These are phyloP conservation scores for Globodera rostochiensis DNA, from an alignment of 1,140 invertebrate genomes.

Conservation along the genomic window DNA sequence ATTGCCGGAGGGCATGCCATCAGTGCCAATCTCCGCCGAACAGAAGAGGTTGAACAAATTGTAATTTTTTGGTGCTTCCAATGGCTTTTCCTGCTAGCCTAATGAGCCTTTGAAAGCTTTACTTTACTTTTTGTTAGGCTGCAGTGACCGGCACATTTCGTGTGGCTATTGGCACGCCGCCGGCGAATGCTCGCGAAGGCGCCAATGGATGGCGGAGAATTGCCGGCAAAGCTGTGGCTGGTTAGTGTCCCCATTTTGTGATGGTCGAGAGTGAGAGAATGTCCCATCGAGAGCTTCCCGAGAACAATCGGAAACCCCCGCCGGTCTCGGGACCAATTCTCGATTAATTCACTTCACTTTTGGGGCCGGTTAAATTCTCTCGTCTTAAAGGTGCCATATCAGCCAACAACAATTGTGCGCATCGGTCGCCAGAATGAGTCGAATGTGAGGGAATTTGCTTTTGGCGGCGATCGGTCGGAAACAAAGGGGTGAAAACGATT, in stretches of 20 bases:
- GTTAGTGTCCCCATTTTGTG: constrained; percentile 27
- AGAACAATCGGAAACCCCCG: too few species aligned
- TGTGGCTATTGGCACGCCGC: constrained; percentile 43
- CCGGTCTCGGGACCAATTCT: too few species aligned
- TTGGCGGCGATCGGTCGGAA: not conserved
- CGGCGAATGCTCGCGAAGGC: constrained; percentile 46
- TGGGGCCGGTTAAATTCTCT: not conserved
- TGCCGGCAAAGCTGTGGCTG: constrained; percentile 45
- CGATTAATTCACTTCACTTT: not conserved
- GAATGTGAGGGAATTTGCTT: constrained; percentile 38
- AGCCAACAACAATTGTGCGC: constrained; percentile 36
- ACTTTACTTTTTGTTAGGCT: constrained; percentile 25
- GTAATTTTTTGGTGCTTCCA: not conserved
- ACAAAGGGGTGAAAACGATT: not conserved
- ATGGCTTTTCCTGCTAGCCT: not conserved
- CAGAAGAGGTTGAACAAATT: not conserved
- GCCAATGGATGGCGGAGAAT: constrained; percentile 54
- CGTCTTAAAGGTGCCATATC: constrained; percentile 21
- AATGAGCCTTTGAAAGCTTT: not conserved
- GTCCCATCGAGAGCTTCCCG: too few species aligned
- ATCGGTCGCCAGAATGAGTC: constrained; percentile 45
- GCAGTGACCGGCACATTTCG: constrained; percentile 42
- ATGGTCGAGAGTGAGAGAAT: not conserved
- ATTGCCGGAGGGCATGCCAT: constrained; percentile 35
- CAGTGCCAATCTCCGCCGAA: constrained; percentile 2